Evolutionary conservation across 2,113 vertebrate species (phyloP).

Genomic region (Perognathus longimembris): DNA sequence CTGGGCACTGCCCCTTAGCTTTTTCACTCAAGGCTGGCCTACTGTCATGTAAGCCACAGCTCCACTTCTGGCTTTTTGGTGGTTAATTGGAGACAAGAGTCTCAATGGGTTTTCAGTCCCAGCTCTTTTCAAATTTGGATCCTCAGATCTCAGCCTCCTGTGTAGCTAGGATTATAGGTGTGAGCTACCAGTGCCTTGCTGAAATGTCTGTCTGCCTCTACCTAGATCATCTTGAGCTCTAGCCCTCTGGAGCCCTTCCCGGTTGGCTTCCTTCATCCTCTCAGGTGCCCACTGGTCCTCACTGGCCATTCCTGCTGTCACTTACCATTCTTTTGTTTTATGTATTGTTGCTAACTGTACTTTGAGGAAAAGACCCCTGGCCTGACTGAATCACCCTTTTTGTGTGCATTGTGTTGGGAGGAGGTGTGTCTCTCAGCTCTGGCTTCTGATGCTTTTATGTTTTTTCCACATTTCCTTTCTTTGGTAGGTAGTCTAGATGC

Average conservation of each 20-base stretch:
- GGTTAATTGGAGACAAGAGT: too few relatives aligned
- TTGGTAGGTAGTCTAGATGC: not conserved
- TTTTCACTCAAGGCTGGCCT: too few relatives aligned
- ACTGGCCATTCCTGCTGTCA: not conserved
- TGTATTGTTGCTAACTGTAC: not conserved
- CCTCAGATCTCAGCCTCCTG: too few relatives aligned
- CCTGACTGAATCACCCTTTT: not conserved
- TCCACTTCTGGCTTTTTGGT: too few relatives aligned
- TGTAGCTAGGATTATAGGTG: too few relatives aligned
- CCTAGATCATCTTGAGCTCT: not conserved
- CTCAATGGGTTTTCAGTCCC: too few relatives aligned
- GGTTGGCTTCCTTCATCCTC: not conserved
- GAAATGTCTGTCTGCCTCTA: not conserved
- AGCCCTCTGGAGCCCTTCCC: not conserved
- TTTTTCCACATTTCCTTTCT: slow-evolving; percentile 43
- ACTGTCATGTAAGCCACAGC: too few relatives aligned
- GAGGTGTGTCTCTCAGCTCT: not conserved
- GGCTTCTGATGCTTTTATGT: slow-evolving; percentile 27
- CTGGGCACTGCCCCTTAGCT: too few relatives aligned
- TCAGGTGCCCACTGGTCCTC: not conserved
- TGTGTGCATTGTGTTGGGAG: not conserved
- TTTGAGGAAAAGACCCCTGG: not conserved
- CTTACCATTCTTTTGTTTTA: not conserved
- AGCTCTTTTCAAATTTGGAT: too few relatives aligned
- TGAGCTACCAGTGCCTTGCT: too few relatives aligned